Conservation (phyloP, 1,140 invertebrate species). For the Babylonia areolata region DNA sequence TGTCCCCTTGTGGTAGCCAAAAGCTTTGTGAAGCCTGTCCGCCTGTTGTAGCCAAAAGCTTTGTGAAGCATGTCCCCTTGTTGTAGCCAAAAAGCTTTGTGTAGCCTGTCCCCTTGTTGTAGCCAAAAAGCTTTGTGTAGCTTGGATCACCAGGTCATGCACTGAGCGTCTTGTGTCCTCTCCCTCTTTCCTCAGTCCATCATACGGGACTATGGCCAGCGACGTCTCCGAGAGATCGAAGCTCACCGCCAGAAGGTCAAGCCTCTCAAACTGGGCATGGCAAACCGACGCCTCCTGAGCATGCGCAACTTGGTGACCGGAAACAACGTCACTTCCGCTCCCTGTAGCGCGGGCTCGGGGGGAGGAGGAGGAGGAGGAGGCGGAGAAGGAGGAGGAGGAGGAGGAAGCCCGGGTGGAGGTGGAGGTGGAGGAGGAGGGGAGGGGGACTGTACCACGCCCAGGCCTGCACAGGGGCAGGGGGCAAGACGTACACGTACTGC, state of each 20-base stretch:
- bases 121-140: too few species aligned
- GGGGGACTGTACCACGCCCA: constrained; percentile 10
- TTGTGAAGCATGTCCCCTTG: too few species aligned
- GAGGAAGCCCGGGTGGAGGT: too few species aligned
- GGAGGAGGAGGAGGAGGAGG: not conserved
- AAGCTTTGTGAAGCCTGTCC: too few species aligned
- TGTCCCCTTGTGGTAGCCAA: too few species aligned
- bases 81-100: too few species aligned
- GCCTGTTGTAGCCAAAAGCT: too few species aligned
- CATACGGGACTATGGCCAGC: constrained; percentile 69
- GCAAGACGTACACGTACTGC: constrained; percentile 34
- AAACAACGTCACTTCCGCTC: not conserved
- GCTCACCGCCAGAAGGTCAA: constrained; percentile 63
- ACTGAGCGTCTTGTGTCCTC: not conserved
- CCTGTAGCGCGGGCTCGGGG: not conserved
- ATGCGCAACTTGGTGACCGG: constrained; percentile 7
- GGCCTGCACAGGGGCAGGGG: constrained; percentile 15
- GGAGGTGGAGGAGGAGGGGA: not conserved
- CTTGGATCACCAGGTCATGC: not conserved
- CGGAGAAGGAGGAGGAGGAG: not conserved
- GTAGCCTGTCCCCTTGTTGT: too few species aligned
- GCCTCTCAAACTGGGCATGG: constrained; percentile 40
- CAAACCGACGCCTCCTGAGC: not conserved
- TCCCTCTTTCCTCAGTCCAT: constrained; percentile 57
- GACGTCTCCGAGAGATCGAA: constrained; percentile 65